Conservation (phyloP, 1,140 invertebrate species). For the Temnothorax curvispinosus region DNA sequence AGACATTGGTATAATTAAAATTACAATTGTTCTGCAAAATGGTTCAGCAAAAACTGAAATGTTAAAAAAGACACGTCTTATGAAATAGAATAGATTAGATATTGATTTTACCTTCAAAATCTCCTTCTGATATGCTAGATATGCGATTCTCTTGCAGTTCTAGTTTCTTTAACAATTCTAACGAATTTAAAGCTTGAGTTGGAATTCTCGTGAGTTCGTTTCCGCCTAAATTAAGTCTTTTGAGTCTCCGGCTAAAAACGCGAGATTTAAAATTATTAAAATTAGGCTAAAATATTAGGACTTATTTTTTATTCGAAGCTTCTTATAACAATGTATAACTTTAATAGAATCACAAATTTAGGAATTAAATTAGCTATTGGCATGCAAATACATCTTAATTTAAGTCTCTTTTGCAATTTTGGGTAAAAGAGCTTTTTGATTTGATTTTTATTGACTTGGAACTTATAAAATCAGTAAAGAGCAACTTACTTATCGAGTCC, state of each 20-base stretch:
- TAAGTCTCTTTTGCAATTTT: background rate
- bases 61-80: background rate
- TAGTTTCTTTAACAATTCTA: slow-evolving; percentile 93
- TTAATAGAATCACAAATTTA: background rate
- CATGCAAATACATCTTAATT: background rate
- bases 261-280: slow-evolving; percentile 14
- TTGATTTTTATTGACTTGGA: background rate
- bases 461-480: background rate
- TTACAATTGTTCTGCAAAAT: slow-evolving; percentile 9
- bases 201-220: slow-evolving; percentile 92
- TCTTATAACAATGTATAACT: background rate
- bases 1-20: slow-evolving; percentile 16
- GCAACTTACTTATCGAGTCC: slow-evolving; percentile 93
- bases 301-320: background rate
- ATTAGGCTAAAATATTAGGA: background rate
- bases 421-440: background rate
- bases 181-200: slow-evolving; percentile 90
- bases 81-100: background rate
- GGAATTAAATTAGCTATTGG: background rate
- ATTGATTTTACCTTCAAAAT: slow-evolving; percentile 91
- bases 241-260: slow-evolving; percentile 90
- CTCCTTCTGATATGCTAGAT: slow-evolving; percentile 90
- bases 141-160: slow-evolving; percentile 96
- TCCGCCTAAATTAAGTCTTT: slow-evolving; percentile 93
- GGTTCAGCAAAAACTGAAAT: background rate